Conservation (phyloP, 2,888 invertebrate species). For the Bedellia somnulentella region DNA sequence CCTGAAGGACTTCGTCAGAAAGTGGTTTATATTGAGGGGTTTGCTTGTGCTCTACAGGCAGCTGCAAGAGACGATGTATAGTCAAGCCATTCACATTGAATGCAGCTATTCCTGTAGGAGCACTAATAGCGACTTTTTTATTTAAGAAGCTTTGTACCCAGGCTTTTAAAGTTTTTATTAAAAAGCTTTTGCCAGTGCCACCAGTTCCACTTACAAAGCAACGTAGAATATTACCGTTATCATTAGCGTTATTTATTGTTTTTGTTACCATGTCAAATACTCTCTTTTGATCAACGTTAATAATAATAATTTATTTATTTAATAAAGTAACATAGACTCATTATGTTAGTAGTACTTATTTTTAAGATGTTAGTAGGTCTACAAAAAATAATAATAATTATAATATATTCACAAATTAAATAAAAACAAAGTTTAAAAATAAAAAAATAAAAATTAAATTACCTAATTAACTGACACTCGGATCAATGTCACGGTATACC, state of each 20-base stretch:
- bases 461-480: too few species aligned
- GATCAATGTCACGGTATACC: too few species aligned
- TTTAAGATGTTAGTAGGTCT: too few species aligned
- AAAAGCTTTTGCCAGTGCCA: slow-evolving; percentile 17
- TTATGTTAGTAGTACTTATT: too few species aligned
- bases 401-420: too few species aligned
- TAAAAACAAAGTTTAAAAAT: too few species aligned
- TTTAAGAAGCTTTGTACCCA: slow-evolving; percentile 14
- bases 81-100: slow-evolving; percentile 22
- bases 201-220: slow-evolving; percentile 14
- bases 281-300: slow-evolving; percentile 15
- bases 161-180: slow-evolving; percentile 15
- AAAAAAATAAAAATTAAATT: too few species aligned
- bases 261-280: slow-evolving; percentile 14
- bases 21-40: slow-evolving; percentile 16
- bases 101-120: slow-evolving; percentile 20
- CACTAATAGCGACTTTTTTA: slow-evolving; percentile 16
- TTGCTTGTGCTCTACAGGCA: slow-evolving; percentile 17
- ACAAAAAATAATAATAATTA: too few species aligned
- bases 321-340: too few species aligned
- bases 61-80: slow-evolving; percentile 17
- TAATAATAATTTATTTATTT: too few species aligned
- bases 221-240: slow-evolving; percentile 8
- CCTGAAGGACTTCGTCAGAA: slow-evolving; percentile 13
- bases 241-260: slow-evolving; percentile 7